Evolutionary conservation across 2,113 vertebrate species (phyloP).

Genomic region (Agelaius tricolor): DNA sequence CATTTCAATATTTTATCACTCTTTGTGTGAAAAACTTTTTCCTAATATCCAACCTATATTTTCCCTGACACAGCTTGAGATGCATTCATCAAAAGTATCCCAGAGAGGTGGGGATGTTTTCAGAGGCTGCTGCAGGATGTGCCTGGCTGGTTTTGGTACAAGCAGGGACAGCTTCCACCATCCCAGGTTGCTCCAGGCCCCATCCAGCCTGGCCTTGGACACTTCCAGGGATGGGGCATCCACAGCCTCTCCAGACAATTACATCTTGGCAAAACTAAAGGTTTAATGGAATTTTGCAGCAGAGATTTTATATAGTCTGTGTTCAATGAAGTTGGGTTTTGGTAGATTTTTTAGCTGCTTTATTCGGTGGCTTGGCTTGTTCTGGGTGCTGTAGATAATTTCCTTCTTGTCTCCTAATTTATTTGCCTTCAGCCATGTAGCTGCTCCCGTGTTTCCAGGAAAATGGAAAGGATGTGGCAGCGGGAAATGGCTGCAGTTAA

Average conservation of each 20-base stretch:
- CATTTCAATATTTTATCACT: neutral
- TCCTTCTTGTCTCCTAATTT: neutral
- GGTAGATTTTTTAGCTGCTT: neutral
- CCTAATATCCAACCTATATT: neutral
- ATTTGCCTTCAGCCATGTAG: neutral
- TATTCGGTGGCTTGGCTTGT: neutral
- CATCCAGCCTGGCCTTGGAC: neutral
- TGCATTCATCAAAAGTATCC: accelerated
- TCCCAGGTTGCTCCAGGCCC: neutral
- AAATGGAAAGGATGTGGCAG: neutral
- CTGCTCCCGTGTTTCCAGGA: neutral
- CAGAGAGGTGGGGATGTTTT: too few relatives aligned
- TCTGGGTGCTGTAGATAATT: neutral
- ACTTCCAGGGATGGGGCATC: accelerated
- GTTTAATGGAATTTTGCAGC: neutral
- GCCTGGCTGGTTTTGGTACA: neutral
- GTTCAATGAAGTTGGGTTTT: neutral
- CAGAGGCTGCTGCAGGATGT: neutral
- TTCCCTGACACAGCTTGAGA: neutral
- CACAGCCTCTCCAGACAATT: accelerated
- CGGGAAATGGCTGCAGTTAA: neutral
- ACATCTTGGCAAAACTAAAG: neutral
- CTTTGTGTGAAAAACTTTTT: neutral
- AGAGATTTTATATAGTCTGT: neutral
- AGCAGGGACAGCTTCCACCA: neutral